Conservation (phyloP, 2,888 invertebrate genomes). For the Sinohyriopsis cumingii region DNA sequence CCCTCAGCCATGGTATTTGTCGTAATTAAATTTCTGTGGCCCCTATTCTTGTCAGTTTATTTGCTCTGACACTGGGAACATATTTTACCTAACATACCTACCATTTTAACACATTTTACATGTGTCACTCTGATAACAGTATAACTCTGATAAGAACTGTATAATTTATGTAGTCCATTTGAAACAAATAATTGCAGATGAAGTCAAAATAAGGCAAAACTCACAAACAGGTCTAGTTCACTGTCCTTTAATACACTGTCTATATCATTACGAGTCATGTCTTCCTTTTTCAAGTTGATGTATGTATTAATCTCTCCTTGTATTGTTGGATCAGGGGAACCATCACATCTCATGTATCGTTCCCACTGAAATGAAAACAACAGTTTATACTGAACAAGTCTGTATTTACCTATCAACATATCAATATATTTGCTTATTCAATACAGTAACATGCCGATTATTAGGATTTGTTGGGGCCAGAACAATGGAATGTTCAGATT, state of each 20-base stretch:
- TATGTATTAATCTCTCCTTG: slow-evolving; percentile 71
- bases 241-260: slow-evolving; percentile 61
- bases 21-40: no score
- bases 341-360: slow-evolving; percentile 71
- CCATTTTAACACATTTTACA: not conserved
- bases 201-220: slow-evolving; percentile 11
- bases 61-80: slow-evolving; percentile 7
- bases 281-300: slow-evolving; percentile 67
- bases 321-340: slow-evolving; percentile 69
- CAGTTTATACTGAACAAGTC: not conserved
- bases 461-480: no score
- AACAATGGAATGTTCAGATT: no score
- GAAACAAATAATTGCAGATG: not conserved
- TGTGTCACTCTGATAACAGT: not conserved
- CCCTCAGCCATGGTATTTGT: no score
- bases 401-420: not conserved
- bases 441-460: no score
- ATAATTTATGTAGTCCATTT: not conserved
- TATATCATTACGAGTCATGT: slow-evolving; percentile 54
- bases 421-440: no score
- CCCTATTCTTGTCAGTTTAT: not conserved
- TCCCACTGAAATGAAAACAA: slow-evolving; percentile 63
- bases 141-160: not conserved
- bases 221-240: slow-evolving; percentile 62
- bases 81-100: not conserved